Evolutionary conservation across 2,113 vertebrate genomes (phyloP), one percentile per base, ranked within the genome.

Genomic region (Callithrix jacchus): DNA sequence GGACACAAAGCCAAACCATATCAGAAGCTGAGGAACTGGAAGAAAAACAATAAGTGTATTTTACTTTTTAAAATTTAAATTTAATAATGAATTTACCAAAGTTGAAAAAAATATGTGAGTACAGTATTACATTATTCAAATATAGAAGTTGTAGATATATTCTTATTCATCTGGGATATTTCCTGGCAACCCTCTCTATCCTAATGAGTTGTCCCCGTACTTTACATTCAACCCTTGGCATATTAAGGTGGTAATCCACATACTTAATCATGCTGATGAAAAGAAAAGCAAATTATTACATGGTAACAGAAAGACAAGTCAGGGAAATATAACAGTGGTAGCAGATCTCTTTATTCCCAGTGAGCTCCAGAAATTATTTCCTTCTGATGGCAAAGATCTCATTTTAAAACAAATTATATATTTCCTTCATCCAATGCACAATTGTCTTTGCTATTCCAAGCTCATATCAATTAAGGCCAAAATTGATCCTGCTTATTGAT

Each of bases 21-120:
- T 35, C 21, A 99, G 96, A 88, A 99, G 97, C 98, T 99, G 99
- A 96, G 98, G 99, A 97, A 99, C 99, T 99, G 80, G 84, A 95
- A 91, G 56, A 82, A 98, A 79, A 97, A 66, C 86, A 91, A 79
- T 93, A 70, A 88, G 23, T 40, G 13, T 56, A 84, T 68, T 45
- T 85, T 66, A 37, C 40, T 58, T 86, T 56, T 56, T 81, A 49
- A 79, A 71, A 86, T 71, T 47, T 32, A 70, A 92, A 6, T 32
- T 80, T 76, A 91, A 89, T 6, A 77, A 45, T 58, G 64, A 52
- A 81, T 85, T 76, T 85, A 89, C 70, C n/a, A 88, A 49, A 89
- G n/a, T 52, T 35, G 37, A 23, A 74, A 89, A 42, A 88, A 76
- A 61, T 25, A 0, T 61, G 45, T 35, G 5, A 42, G 5, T 85